Evolutionary conservation across 2,888 invertebrate genomes (phyloP).

Genomic region (Pristionchus fissidentatus): DNA sequence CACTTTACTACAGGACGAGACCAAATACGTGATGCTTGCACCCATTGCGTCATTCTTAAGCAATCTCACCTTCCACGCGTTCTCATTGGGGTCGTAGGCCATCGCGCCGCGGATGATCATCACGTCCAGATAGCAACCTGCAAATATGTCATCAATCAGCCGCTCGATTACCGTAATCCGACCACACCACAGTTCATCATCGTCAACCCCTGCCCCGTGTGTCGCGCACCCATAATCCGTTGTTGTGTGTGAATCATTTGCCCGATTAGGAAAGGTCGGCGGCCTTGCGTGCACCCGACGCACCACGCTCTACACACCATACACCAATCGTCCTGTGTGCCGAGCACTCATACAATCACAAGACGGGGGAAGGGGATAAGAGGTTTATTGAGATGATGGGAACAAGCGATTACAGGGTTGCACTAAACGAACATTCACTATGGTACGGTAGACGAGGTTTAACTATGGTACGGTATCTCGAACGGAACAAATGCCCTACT

Average conservation of each 20-base stretch:
- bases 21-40: too few species aligned
- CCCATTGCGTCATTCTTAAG: too few species aligned
- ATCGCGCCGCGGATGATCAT: slow-evolving; percentile 93
- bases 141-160: slow-evolving; percentile 6
- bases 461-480: too few species aligned
- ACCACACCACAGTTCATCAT: neutral
- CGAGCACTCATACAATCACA: too few species aligned
- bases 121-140: slow-evolving; percentile 90
- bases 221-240: neutral
- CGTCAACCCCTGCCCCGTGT: neutral
- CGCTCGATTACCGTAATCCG: neutral
- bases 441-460: too few species aligned
- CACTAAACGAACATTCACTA: too few species aligned
- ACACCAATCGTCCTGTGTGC: neutral
- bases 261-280: too few species aligned
- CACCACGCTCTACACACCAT: neutral
- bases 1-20: too few species aligned
- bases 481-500: too few species aligned
- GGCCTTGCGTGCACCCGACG: neutral
- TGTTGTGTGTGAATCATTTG: neutral
- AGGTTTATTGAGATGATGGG: too few species aligned
- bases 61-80: slow-evolving; percentile 83
- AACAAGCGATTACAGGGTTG: too few species aligned
- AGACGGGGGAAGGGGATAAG: too few species aligned
- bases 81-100: slow-evolving; percentile 89